Percentiles rank a stretch among this genome's conserved stretches.
Conservation (phyloP, 2,113 vertebrate species). For the Odocoileus virginianus region DNA sequence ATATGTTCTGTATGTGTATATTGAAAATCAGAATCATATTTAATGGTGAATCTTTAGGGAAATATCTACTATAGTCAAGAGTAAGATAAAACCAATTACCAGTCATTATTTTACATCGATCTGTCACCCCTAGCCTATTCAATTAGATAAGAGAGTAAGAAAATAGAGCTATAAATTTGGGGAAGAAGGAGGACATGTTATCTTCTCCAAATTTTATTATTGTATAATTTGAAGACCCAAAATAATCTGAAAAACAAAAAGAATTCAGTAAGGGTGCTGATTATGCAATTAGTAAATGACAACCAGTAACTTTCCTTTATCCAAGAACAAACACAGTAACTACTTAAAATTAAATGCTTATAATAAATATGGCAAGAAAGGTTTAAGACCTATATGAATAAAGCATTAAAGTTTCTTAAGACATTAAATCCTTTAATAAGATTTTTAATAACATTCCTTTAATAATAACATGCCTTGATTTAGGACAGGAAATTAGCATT, state of each 20-base stretch:
- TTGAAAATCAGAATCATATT: not conserved
- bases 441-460: not conserved
- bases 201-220: not conserved
- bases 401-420: not conserved
- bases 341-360: constrained; percentile 20
- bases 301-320: not conserved
- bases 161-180: not conserved
- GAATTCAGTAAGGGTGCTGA: not conserved
- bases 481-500: not conserved
- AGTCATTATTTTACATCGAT: not conserved
- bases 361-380: not conserved
- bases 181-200: not conserved
- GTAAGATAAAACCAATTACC: not conserved
- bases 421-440: not conserved
- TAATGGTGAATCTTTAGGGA: not conserved
- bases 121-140: not conserved
- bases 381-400: not conserved
- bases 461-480: not conserved
- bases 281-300: not conserved
- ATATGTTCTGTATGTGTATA: not conserved
- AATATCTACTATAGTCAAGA: not conserved
- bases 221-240: not conserved
- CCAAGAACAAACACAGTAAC: not conserved
- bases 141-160: not conserved
- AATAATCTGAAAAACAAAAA: not conserved